Evolutionary conservation across 1,140 invertebrate species (phyloP).

Genomic region (Eubasilissa regina): DNA sequence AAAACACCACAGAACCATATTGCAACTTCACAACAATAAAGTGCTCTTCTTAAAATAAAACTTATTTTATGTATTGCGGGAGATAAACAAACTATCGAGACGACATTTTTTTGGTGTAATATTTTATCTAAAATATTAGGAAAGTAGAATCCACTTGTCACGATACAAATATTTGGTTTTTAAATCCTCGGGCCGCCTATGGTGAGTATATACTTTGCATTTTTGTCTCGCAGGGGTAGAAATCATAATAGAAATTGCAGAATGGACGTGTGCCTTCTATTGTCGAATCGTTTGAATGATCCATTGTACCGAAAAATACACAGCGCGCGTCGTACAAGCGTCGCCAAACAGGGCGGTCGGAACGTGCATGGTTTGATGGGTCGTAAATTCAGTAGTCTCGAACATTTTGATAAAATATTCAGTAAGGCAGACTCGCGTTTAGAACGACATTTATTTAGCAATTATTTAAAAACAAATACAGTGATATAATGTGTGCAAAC

Average conservation of each 20-base stretch:
- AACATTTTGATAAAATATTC: neutral
- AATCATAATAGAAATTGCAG: conserved; percentile 61
- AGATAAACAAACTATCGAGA: no score
- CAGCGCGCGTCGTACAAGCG: conserved; percentile 50
- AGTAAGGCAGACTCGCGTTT: neutral
- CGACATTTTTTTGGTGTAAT: no score
- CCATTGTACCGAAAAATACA: conserved; percentile 61
- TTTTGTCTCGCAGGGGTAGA: conserved; percentile 55
- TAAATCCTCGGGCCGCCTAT: neutral
- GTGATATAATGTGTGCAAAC: no score
- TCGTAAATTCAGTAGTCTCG: neutral
- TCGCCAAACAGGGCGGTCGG: conserved; percentile 51
- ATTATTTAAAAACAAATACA: no score
- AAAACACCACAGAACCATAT: no score
- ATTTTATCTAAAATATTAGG: no score
- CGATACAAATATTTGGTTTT: no score
- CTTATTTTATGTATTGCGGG: no score
- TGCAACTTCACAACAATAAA: no score
- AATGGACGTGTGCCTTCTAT: conserved; percentile 58
- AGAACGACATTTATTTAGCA: no score
- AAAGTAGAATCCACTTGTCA: no score
- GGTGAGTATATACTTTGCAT: conserved; percentile 40
- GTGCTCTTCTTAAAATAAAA: no score
- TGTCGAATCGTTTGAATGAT: conserved; percentile 61
- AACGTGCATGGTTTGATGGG: conserved; percentile 14